A percentile compares a stretch with the other conserved stretches of the same genome.
These are phyloP conservation scores for Bombus sibiricus DNA, from an alignment of 1,140 invertebrate genomes.

Conservation along the genomic window DNA sequence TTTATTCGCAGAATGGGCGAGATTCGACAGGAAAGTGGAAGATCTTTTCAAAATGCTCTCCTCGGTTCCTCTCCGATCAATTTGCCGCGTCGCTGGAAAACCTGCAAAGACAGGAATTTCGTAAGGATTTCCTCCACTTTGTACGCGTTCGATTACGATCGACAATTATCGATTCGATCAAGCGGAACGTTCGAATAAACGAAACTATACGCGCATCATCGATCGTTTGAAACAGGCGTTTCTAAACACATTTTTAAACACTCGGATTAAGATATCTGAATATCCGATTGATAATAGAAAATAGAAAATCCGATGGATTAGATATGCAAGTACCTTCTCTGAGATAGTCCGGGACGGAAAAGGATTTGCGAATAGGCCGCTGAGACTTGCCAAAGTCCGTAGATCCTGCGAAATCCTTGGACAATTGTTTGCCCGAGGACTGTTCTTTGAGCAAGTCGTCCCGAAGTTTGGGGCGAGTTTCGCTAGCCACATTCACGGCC, in stretches of 20 bases:
- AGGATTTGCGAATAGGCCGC: constrained; percentile 67
- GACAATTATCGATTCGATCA: too few species aligned
- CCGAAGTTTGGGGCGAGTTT: constrained; percentile 35
- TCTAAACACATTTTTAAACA: too few species aligned
- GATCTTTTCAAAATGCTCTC: constrained; percentile 71
- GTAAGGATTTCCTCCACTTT: too few species aligned
- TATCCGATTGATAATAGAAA: background rate
- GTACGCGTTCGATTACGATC: background rate
- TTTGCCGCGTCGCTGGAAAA: constrained; percentile 28
- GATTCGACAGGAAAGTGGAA: constrained; percentile 67
- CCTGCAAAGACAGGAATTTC: background rate
- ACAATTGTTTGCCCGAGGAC: background rate
- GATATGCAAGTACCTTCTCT: constrained; percentile 67
- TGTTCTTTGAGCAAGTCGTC: constrained; percentile 35
- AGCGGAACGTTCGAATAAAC: background rate
- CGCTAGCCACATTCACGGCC: constrained; percentile 39
- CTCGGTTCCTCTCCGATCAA: constrained; percentile 35
- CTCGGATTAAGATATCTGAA: background rate
- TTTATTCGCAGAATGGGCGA: constrained; percentile 50
- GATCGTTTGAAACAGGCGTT: too few species aligned
- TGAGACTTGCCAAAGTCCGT: constrained; percentile 23
- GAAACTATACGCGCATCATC: background rate
- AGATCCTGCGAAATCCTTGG: constrained; percentile 20
- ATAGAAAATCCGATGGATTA: background rate
- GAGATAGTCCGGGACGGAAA: constrained; percentile 71